Evolutionary conservation across 2,113 vertebrate genomes (phyloP).

Genomic region (Lucifuga dentata): DNA sequence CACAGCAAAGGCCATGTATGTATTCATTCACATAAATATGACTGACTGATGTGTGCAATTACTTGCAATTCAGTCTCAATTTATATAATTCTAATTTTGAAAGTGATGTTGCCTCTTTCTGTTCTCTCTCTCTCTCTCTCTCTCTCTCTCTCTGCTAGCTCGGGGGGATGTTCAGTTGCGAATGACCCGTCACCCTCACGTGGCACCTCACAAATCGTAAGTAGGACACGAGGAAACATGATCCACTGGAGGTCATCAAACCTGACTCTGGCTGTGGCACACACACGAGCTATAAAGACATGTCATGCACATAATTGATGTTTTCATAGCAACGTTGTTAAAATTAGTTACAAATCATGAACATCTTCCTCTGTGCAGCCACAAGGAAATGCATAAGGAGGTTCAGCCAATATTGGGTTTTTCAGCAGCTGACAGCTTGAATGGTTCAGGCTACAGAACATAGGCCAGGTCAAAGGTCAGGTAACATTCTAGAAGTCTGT

Average conservation of each 20-base stretch:
- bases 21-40: neutral
- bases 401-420: neutral
- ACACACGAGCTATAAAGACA: constrained; percentile 18
- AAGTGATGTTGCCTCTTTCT: constrained; percentile 8
- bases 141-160: constrained; percentile 76
- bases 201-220: constrained; percentile 95
- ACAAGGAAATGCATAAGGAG: constrained; percentile 5
- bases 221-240: constrained; percentile 76
- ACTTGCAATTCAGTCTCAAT: neutral
- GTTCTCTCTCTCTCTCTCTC: neutral
- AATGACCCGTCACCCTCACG: constrained; percentile 85
- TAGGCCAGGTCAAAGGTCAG: constrained; percentile 63
- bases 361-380: neutral
- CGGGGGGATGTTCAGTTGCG: constrained; percentile 87
- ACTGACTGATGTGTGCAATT: neutral
- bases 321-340: constrained; percentile 2
- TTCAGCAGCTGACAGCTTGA: constrained; percentile 42
- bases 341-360: constrained; percentile 21
- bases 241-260: constrained; percentile 56
- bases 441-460: constrained; percentile 48
- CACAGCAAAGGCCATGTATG: constrained; percentile 91
- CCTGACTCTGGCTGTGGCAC: constrained; percentile 16
- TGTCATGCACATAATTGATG: neutral
- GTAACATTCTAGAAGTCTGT: constrained; percentile 58
- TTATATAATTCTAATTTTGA: constrained; percentile 3